These are phyloP conservation scores for Florisuga fusca DNA, from an alignment of 2,797 vertebrate species.

Conservation along the genomic window DNA sequence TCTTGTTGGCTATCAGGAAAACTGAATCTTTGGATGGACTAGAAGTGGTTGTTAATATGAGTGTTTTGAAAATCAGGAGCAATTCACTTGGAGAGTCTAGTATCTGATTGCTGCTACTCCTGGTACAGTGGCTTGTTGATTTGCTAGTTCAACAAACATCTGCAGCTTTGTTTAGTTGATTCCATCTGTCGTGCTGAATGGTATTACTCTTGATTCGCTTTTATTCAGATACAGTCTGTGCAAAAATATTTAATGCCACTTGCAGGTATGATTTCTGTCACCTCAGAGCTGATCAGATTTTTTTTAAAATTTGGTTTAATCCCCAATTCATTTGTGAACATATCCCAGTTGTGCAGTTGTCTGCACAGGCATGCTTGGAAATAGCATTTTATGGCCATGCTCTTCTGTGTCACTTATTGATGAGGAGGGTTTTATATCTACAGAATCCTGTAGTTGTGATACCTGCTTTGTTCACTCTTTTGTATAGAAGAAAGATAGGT, in stretches of 20 bases:
- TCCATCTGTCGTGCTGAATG: slow-evolving; percentile 44
- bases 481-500: not conserved
- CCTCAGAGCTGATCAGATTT: not conserved
- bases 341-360: not conserved
- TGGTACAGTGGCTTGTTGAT: not conserved
- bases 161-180: not conserved
- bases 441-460: not conserved
- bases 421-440: not conserved
- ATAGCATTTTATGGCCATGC: not conserved
- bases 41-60: not conserved
- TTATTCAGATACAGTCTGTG: slow-evolving; percentile 50
- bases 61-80: slow-evolving; percentile 21
- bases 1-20: not conserved
- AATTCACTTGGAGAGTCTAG: slow-evolving; percentile 33
- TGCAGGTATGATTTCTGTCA: slow-evolving; percentile 56
- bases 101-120: not conserved
- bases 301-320: slow-evolving; percentile 42
- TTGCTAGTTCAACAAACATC: slow-evolving; percentile 38
- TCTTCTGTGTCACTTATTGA: not conserved
- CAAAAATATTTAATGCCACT: slow-evolving; percentile 34
- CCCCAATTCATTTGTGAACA: slow-evolving; percentile 17
- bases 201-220: not conserved
- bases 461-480: not conserved
- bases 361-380: not conserved
- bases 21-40: not conserved